Conservation (phyloP, 1,140 invertebrate genomes). For the Scaptomyza montana region DNA sequence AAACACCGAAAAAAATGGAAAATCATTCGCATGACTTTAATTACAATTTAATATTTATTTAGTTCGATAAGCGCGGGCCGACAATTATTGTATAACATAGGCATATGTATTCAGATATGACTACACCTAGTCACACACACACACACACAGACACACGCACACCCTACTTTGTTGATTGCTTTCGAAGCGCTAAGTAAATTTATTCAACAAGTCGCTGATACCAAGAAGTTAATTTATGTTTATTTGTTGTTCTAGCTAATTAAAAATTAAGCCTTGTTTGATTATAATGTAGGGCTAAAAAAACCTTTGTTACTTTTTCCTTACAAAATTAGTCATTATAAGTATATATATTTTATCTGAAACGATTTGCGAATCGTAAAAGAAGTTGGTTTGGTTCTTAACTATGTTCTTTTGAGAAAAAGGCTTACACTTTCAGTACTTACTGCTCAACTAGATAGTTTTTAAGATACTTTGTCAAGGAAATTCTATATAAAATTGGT, state of each 20-base stretch:
- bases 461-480: not conserved
- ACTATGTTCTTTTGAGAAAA: no score
- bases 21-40: conserved; percentile 81
- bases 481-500: not conserved
- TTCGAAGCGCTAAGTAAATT: conserved; percentile 66
- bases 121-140: conserved; percentile 57
- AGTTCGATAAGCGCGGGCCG: conserved; percentile 65
- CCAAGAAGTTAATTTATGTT: conserved; percentile 33
- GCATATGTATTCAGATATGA: conserved; percentile 57
- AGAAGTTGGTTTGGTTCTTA: no score
- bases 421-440: no score
- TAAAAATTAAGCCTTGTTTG: conserved; percentile 57
- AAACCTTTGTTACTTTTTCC: no score
- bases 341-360: no score
- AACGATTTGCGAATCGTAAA: no score
- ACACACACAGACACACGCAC: conserved; percentile 9
- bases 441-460: no score
- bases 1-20: conserved; percentile 20
- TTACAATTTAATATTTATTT: conserved; percentile 83
- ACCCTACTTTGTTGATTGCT: conserved; percentile 18
- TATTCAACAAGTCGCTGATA: conserved; percentile 61
- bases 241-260: conserved; percentile 47
- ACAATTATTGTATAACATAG: conserved; percentile 67
- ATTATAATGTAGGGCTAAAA: no score
- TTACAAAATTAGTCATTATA: no score